Percentiles rank a stretch among this genome's conserved stretches.
Conservation (phyloP, 2,888 invertebrate genomes). For the Morpho deidamia region DNA sequence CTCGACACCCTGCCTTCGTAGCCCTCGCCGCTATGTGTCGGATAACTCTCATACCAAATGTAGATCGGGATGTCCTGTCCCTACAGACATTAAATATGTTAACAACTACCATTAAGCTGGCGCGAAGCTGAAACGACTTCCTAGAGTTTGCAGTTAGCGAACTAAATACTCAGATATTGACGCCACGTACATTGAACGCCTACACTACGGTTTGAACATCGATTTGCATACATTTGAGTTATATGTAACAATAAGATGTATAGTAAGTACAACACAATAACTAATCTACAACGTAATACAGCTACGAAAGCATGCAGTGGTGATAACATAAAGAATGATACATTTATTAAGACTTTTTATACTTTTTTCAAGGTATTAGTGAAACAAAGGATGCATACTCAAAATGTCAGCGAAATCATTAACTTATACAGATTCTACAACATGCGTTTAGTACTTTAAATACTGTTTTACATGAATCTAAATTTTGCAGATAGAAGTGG, state of each 20-base stretch:
- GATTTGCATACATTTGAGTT: constrained; percentile 10
- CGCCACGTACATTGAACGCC: constrained; percentile 6
- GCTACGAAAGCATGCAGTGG: constrained; percentile 22
- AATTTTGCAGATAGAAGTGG: constrained; percentile 59
- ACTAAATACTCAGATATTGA: constrained; percentile 16
- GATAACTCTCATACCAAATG: constrained; percentile 99
- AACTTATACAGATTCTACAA: constrained; percentile 10
- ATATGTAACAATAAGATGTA: constrained; percentile 18
- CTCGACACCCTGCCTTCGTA: constrained; percentile 95
- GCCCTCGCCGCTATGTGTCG: constrained; percentile 96
- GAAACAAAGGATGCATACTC: neutral
- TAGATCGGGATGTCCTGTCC: constrained; percentile 97
- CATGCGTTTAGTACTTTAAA: constrained; percentile 21
- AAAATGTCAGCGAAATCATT: neutral
- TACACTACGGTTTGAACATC: constrained; percentile 15
- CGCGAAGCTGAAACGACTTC: constrained; percentile 26
- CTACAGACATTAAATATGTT: constrained; percentile 73
- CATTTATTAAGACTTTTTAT: neutral
- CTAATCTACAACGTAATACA: constrained; percentile 14
- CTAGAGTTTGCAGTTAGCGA: constrained; percentile 18
- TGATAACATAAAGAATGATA: constrained; percentile 7
- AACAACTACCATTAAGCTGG: constrained; percentile 35
- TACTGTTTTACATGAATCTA: constrained; percentile 20
- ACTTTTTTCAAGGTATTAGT: neutral
- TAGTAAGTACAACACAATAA: constrained; percentile 16